A percentile compares a stretch with the other conserved stretches of the same genome.
Conservation (phyloP, 2,797 vertebrate species). For the Sebastes cheni region DNA sequence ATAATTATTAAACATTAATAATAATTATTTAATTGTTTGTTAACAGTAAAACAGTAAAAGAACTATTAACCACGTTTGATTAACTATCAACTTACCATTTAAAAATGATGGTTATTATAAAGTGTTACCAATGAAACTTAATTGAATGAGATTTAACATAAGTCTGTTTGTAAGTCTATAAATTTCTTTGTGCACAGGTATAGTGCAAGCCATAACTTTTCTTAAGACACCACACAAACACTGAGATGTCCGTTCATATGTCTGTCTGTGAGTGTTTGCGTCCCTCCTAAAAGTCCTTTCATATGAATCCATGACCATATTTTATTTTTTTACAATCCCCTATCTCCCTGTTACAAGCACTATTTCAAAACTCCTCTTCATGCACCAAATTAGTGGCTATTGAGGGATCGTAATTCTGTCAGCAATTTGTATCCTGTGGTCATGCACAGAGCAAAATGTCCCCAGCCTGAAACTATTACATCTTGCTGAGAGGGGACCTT, state of each 20-base stretch:
- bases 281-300: not conserved
- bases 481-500: conserved; percentile 32
- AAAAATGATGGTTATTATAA: no score
- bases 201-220: not conserved
- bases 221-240: not conserved
- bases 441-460: conserved; percentile 42
- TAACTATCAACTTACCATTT: no score
- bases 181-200: not conserved
- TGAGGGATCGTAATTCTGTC: conserved; percentile 46
- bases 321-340: not conserved
- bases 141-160: not conserved
- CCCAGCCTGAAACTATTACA: conserved; percentile 68
- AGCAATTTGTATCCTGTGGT: conserved; percentile 55
- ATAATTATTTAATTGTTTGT: no score
- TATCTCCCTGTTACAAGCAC: conserved; percentile 8
- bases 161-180: no score
- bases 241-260: not conserved
- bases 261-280: not conserved
- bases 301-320: not conserved
- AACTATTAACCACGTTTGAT: no score
- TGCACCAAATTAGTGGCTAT: conserved; percentile 45
- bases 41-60: no score
- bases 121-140: not conserved
- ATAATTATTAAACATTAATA: no score
- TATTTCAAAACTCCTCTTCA: conserved; percentile 31